Percentiles rank a stretch among this genome's conserved stretches.
These are phyloP conservation scores for Pituophis catenifer DNA, from an alignment of 2,113 vertebrate species.

Conservation along the genomic window DNA sequence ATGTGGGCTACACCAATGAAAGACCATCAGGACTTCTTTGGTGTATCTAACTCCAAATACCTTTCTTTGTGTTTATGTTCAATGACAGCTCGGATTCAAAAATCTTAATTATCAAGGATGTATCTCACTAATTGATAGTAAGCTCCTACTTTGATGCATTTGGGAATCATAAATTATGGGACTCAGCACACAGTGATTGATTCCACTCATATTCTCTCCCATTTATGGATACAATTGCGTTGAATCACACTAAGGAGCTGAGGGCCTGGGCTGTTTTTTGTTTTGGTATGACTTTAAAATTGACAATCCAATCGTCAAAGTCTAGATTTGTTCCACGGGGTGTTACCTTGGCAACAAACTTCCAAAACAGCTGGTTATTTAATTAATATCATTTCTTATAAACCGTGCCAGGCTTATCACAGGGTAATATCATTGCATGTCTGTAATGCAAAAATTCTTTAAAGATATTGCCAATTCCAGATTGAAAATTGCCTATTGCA, in stretches of 20 bases:
- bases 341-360: not conserved
- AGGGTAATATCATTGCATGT: not conserved
- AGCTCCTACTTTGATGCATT: not conserved
- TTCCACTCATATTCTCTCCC: not conserved
- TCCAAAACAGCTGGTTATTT: not conserved
- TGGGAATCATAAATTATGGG: not conserved
- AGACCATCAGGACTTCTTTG: not conserved
- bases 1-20: not conserved
- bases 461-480: not conserved
- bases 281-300: not conserved
- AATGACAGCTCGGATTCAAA: not conserved
- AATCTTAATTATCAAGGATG: not conserved
- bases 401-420: not conserved
- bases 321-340: not conserved
- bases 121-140: not conserved
- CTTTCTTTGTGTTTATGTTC: not conserved
- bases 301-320: not conserved
- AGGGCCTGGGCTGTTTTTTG: not conserved
- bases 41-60: not conserved
- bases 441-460: not conserved
- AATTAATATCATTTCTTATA: not conserved
- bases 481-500: not conserved
- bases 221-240: not conserved
- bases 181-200: not conserved
- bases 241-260: not conserved